Percentiles rank a stretch among this genome's conserved stretches.
Evolutionary conservation across 2,797 vertebrate species (phyloP).

Genomic region (Chelon auratus): DNA sequence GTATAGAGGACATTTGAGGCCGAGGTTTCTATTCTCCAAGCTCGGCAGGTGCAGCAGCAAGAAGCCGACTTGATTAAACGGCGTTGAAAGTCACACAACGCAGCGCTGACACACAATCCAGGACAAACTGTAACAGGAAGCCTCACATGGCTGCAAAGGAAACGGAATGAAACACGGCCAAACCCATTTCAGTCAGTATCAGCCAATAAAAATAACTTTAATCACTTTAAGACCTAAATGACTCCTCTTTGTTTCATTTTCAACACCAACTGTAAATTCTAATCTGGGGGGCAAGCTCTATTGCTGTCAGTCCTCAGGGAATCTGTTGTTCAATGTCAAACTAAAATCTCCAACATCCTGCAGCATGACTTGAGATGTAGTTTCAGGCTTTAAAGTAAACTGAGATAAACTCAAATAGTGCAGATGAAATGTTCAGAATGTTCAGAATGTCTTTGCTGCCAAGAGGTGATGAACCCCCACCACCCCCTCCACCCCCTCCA

Average conservation of each 20-base stretch:
- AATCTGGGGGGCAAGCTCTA: too few relatives aligned
- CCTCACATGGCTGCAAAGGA: neutral
- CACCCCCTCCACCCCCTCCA: too few relatives aligned
- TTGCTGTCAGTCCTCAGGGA: too few relatives aligned
- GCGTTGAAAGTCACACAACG: conserved; percentile 48
- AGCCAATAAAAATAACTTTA: neutral
- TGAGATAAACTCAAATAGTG: neutral
- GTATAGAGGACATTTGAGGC: neutral
- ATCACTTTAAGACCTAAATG: neutral
- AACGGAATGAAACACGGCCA: too few relatives aligned
- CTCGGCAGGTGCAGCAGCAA: conserved; percentile 29
- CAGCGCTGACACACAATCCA: neutral
- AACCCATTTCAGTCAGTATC: neutral
- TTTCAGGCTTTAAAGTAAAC: neutral
- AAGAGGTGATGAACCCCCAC: neutral
- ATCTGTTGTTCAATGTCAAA: too few relatives aligned
- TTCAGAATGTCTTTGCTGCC: neutral
- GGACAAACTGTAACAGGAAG: conserved; percentile 10
- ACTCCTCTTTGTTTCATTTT: neutral
- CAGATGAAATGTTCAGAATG: too few relatives aligned
- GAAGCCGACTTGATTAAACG: conserved; percentile 5
- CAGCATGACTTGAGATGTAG: neutral
- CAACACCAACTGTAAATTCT: too few relatives aligned
- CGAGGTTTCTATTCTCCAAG: neutral
- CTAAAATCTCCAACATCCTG: too few relatives aligned